phyloP scores from a whole-genome alignment of 2,888 invertebrate species.

The Cyrtodaria siliqua region DNA sequence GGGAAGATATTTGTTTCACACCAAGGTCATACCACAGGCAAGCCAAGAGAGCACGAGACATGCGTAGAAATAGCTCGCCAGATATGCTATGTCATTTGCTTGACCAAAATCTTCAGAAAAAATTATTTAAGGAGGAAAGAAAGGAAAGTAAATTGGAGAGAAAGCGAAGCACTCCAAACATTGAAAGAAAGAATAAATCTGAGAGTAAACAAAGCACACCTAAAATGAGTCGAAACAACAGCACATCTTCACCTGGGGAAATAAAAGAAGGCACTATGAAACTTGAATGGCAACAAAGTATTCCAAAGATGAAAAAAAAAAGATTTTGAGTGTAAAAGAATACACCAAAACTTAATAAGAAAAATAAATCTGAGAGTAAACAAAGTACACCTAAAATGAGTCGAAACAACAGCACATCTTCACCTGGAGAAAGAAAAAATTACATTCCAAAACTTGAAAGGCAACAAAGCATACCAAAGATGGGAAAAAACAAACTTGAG shows the following conservation, averaged over 20 bases:
- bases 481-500: too few species aligned
- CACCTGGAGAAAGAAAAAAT: too few species aligned
- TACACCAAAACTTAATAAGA: too few species aligned
- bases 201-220: slow-evolving; percentile 28
- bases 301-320: slow-evolving; percentile 27
- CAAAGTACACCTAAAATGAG: too few species aligned
- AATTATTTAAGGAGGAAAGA: background rate
- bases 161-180: slow-evolving; percentile 5
- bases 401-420: too few species aligned
- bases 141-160: slow-evolving; percentile 5
- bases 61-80: slow-evolving; percentile 30
- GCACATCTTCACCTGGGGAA: too few species aligned
- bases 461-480: too few species aligned
- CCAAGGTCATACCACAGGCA: slow-evolving; percentile 5
- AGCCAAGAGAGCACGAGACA: background rate
- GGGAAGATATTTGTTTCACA: slow-evolving; percentile 6
- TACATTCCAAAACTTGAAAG: too few species aligned
- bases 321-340: too few species aligned
- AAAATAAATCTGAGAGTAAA: too few species aligned
- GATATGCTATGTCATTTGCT: background rate
- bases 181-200: slow-evolving; percentile 6
- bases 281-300: slow-evolving; percentile 18
- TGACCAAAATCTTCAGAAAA: too few species aligned
- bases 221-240: slow-evolving; percentile 10
- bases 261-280: slow-evolving; percentile 6